Conservation (phyloP, 2,113 vertebrate species). For the Oreochromis niloticus region DNA sequence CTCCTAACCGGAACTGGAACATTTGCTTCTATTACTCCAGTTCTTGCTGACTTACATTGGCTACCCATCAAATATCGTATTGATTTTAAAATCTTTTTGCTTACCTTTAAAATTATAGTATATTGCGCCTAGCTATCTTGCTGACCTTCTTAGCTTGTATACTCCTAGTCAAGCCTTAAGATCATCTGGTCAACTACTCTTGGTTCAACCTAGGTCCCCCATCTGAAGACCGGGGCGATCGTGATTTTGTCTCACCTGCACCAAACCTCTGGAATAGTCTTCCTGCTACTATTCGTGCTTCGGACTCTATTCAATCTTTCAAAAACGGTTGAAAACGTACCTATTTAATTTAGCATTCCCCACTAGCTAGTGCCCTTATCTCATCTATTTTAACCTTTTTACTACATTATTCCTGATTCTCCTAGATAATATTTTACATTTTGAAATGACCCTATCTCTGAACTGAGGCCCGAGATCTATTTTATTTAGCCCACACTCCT, state of each 20-base stretch:
- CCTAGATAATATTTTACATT: neutral
- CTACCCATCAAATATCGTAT: neutral
- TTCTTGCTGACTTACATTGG: neutral
- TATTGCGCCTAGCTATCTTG: neutral
- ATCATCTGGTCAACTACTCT: neutral
- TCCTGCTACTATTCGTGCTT: neutral
- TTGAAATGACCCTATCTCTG: neutral
- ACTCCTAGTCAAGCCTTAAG: neutral
- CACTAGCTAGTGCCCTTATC: neutral
- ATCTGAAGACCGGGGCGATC: neutral
- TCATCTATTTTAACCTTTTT: neutral
- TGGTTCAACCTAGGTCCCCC: neutral
- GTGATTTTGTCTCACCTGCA: neutral
- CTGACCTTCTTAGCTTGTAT: neutral
- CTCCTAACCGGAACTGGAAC: neutral
- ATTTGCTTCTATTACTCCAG: neutral
- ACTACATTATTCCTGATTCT: neutral
- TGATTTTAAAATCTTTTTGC: neutral
- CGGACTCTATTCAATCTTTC: neutral
- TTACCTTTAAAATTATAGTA: neutral
- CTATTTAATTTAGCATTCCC: neutral
- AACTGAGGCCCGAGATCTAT: neutral
- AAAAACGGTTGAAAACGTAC: neutral
- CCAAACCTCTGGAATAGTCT: neutral
- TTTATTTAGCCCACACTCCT: neutral